Conservation (phyloP, 2,888 invertebrate genomes). For the Brassicogethes aeneus region DNA sequence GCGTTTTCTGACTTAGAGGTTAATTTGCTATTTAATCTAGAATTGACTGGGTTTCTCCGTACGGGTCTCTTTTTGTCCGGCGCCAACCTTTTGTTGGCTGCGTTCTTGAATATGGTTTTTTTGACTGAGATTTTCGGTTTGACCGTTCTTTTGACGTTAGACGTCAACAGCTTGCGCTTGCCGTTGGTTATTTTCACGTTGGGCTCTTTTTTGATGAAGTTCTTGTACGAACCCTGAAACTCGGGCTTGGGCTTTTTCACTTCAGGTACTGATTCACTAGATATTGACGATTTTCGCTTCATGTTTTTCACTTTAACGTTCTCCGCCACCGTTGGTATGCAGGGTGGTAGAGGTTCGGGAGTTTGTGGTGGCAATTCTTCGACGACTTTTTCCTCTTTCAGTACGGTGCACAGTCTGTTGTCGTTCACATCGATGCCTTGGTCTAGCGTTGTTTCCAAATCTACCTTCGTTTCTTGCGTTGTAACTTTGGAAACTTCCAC, state of each 20-base stretch:
- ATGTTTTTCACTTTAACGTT: slow-evolving; percentile 41
- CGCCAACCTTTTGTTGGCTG: not conserved
- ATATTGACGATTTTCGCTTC: slow-evolving; percentile 43
- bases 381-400: slow-evolving; percentile 11
- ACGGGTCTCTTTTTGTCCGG: slow-evolving; percentile 7
- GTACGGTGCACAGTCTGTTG: slow-evolving; percentile 5
- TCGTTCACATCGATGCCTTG: slow-evolving; percentile 7
- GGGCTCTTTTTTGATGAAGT: slow-evolving; percentile 42
- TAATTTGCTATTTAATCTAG: too few relatives aligned
- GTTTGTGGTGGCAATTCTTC: slow-evolving; percentile 5
- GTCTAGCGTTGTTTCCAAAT: slow-evolving; percentile 8
- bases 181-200: slow-evolving; percentile 39
- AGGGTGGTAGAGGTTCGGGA: slow-evolving; percentile 25
- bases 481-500: slow-evolving; percentile 25
- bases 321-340: slow-evolving; percentile 37
- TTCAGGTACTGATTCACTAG: slow-evolving; percentile 21
- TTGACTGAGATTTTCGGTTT: not conserved
- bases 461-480: slow-evolving; percentile 17
- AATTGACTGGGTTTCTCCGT: slow-evolving; percentile 10
- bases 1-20: not conserved
- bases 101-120: too few relatives aligned
- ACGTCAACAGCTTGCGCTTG: slow-evolving; percentile 39
- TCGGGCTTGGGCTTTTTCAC: slow-evolving; percentile 15
- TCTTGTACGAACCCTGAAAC: slow-evolving; percentile 37
- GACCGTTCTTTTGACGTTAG: slow-evolving; percentile 20